phyloP scores from a whole-genome alignment of 2,888 invertebrate genomes.

The Venustoraphidia nigricollis region DNA sequence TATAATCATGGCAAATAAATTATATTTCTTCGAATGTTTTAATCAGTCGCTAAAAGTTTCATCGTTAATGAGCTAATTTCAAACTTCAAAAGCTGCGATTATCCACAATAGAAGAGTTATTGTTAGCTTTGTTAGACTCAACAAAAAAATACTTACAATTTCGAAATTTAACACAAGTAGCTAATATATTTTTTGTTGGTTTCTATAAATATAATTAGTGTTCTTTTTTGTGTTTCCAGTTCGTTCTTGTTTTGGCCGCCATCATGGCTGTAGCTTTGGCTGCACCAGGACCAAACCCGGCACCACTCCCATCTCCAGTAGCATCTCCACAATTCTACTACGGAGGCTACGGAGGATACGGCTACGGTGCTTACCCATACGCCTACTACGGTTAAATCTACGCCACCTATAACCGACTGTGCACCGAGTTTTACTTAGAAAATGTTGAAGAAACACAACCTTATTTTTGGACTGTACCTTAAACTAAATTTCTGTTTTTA shows the following conservation, averaged over 20 bases:
- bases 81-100: too few species aligned
- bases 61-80: too few species aligned
- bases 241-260: constrained; percentile 29
- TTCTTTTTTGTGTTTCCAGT: constrained; percentile 21
- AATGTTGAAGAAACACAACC: background rate
- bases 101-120: too few species aligned
- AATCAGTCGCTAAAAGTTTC: too few species aligned
- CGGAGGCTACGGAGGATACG: background rate
- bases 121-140: too few species aligned
- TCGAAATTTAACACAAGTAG: too few species aligned
- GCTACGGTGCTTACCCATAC: background rate
- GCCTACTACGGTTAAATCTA: background rate
- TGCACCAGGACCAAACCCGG: constrained; percentile 29
- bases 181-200: too few species aligned
- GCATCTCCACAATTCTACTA: background rate
- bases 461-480: background rate
- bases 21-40: too few species aligned
- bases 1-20: too few species aligned
- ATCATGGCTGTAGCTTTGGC: constrained; percentile 37
- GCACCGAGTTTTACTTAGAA: background rate
- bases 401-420: background rate
- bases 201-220: too few species aligned
- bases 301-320: constrained; percentile 20
- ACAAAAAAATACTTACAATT: too few species aligned
- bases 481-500: too few species aligned